Conservation (phyloP, 1,140 invertebrate species). For the Eupristina koningsbergeri region DNA sequence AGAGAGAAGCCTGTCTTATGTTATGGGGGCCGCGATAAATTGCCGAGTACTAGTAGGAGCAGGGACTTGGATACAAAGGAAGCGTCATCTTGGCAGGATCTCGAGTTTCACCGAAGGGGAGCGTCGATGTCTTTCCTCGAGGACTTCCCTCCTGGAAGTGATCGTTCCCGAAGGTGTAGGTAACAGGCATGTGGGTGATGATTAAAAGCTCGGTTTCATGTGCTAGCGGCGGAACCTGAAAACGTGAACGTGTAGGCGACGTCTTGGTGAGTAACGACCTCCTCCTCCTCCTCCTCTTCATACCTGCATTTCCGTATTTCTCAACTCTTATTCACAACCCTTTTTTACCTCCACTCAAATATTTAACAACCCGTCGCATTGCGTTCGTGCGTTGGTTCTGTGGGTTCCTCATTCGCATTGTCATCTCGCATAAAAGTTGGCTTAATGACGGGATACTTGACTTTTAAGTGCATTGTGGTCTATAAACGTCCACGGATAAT, state of each 20-base stretch:
- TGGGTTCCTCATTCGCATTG: neutral
- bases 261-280: neutral
- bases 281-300: neutral
- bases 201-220: conserved; percentile 30
- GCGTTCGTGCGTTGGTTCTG: neutral
- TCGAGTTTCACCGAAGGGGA: conserved; percentile 13
- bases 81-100: conserved; percentile 34
- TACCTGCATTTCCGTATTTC: conserved; percentile 20
- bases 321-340: neutral
- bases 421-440: neutral
- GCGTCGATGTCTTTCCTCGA: conserved; percentile 7
- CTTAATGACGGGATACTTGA: neutral
- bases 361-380: conserved; percentile 16
- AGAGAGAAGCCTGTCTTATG: neutral
- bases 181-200: conserved; percentile 39
- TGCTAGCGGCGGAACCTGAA: neutral
- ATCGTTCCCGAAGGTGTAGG: neutral
- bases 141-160: neutral
- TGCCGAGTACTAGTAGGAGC: neutral
- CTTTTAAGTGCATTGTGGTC: neutral
- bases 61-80: neutral
- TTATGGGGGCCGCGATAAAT: neutral
- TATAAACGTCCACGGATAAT: neutral
- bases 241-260: conserved; percentile 20
- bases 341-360: neutral